phyloP scores from a whole-genome alignment of 2,888 invertebrate species.

The Adela reaumurella region DNA sequence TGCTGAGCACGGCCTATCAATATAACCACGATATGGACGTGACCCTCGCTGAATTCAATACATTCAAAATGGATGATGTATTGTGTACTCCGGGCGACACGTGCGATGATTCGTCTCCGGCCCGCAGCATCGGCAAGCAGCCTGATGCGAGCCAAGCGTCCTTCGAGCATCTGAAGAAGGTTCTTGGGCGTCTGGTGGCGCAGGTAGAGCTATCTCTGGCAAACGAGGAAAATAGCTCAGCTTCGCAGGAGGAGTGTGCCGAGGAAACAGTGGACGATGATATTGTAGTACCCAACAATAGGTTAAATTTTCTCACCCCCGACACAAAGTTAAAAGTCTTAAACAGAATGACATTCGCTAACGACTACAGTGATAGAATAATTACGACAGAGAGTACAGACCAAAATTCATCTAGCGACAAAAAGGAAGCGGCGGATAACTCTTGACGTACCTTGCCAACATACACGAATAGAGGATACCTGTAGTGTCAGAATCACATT shows the following conservation, averaged over 20 bases:
- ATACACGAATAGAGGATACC: not conserved
- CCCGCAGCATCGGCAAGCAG: conserved; percentile 12
- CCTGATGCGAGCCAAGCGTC: conserved; percentile 17
- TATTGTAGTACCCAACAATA: not conserved
- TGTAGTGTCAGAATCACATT: no score
- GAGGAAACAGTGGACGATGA: not conserved
- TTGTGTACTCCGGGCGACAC: conserved; percentile 21
- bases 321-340: no score
- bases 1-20: conserved; percentile 59
- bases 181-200: conserved; percentile 33
- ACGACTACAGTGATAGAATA: no score
- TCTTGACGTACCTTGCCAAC: not conserved
- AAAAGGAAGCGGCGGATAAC: not conserved
- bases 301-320: no score
- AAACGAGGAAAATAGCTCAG: not conserved
- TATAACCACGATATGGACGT: conserved; percentile 54
- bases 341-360: no score
- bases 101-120: conserved; percentile 22
- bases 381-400: no score
- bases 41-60: conserved; percentile 46
- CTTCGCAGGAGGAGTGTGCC: not conserved
- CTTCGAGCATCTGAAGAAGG: conserved; percentile 42
- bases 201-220: conserved; percentile 17
- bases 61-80: conserved; percentile 26
- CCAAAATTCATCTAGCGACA: no score